Base-by-base conservation (phyloP, 2,888 invertebrate species). In the Atethmia centrago region DNA sequence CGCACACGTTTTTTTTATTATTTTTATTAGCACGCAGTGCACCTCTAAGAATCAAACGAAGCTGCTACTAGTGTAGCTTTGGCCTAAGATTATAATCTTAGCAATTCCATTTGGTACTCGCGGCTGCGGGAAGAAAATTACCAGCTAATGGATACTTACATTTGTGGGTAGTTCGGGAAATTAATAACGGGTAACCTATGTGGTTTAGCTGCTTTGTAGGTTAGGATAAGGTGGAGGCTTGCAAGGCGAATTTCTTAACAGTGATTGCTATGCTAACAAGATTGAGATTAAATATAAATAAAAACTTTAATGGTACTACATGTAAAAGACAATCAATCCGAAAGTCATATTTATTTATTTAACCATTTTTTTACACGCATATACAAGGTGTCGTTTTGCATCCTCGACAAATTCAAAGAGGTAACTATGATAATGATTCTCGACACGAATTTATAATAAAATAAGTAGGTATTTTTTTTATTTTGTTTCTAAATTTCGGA, bases 91-190 rank as follows among this genome's bases (percentile, higher is more conserved):
- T n/a, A 31, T 51, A 61, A 65, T 64, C 53, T 55, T n/a, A 56
- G 65, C 75, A 74, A 80, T 74, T 73, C 53, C 61, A 63, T 73
- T 58, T 61, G 55, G 42, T 55, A 65, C 80, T 74, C n/a, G 25
- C 47, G 55, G 36, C 42, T 51, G 72, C 16, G 68, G 25, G 65
- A 31, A 80, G 80, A 74, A 77, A 80, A 77, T 77, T 77, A 77
- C 61, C 80, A 40, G 28, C 42, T 74, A 74, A 74, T 77, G 49
- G 14, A 51, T 71, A 79, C 65, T 80, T 55, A 77, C 74, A 49
- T 73, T 74, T 80, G 80, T 42, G 55, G 65, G 64, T 80, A 69
- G 74, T 65, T 59, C 53, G 8, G 31, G 56, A 62, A 80, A 78
- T 74, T 78, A 78, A 62, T 74, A 80, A 74, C 53, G 31, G 25